Base-by-base conservation (phyloP, 2,113 vertebrate genomes). In the Cromileptes altivelis region DNA sequence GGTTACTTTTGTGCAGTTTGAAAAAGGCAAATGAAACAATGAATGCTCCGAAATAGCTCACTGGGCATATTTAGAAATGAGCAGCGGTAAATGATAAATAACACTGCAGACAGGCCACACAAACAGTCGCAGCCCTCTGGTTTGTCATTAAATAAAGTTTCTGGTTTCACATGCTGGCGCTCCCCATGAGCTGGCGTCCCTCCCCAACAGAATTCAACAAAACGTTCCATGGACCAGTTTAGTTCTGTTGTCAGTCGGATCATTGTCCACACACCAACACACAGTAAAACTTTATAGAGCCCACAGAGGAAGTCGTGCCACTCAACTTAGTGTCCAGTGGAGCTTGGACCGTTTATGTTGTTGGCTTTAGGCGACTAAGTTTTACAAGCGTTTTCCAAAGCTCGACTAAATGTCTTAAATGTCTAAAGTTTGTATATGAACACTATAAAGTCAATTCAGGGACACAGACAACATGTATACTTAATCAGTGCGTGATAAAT, bases 241-340 rank as follows among this genome's bases (percentile, higher is more conserved):
- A n/a, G 21, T 30, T 71, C 80, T 76, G 53, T 57, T 80, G 60
- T 75, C 42, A 19, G 52, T n/a, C 0, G 45, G 70, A 74, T 79
- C 70, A 79, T 72, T 70, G 57, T 85, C 70, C 74, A 81, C 70
- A 78, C 58, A 61, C 62, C 42, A 69, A 70, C 73, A 85, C 62
- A 53, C 57, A 57, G 47, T 78, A 58, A 85, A 81, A 56, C 45
- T 82, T 88, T 75, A 78, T 71, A 65, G 78, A 45, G 70, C 58
- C 64, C 37, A 10, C 23, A 61, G 40, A 70, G 52, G 30, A 73
- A 70, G 67, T 45, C 11, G 49, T 67, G 33, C 65, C 37, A 18
- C 42, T 75, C 80, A 62, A 42, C 62, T 76, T 70, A 23, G 50
- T 23, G 49, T 56, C 25, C 25, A 65, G 50, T 61, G 63, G 33